Evolutionary conservation across 2,113 vertebrate species (phyloP), one percentile per base, ranked within the genome.

Genomic region (Epinephelus moara): DNA sequence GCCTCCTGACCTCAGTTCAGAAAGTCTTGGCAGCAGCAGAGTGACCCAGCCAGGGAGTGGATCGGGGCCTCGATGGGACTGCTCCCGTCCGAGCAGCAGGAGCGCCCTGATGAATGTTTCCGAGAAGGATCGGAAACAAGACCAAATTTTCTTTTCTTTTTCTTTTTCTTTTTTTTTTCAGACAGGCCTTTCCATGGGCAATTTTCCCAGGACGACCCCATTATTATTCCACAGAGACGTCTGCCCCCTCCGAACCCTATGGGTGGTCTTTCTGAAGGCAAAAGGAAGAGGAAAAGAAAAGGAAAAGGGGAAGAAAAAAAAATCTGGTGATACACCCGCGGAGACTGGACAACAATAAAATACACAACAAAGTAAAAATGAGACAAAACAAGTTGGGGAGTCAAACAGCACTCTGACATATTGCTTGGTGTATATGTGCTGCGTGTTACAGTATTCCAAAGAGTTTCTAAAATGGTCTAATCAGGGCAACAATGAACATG

Each of bases 191-290:
- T 95, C 88, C 91, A 89, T 88, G 94, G 93, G 93, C 93, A 94
- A 78, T 90, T 95, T 95, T 95, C 95, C 94, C 94, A 94, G 95
- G 93, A 93, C 92, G 92, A 94, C 88, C 89, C 93, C 90, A 95
- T 95, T 95, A 95, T 95, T 95, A 96, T 95, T 95, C 94, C 88
- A 75, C 85, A 88, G 94, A 94, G 94, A 96, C 63, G 87, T 89
- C 85, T 88, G 91, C 94, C 94, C 93, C 94, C 92, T 89, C 93
- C 86, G 66, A 93, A 89, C 93, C 93, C 93, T 81, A 95, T 94
- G 95, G 94, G 95, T 96, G 94, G 94, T 95, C 94, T 93, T 91
- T 93, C 80, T 89, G 71, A 91, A 86, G 85, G 90, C 88, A 73
- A 87, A 92, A 91, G 89, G 88, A 92, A 92, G 85, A 93, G 88